Percentiles rank a stretch among this genome's conserved stretches.
phyloP scores from a whole-genome alignment of 35 echinoderm and acorn worm species.

The Chiridota heheva region DNA sequence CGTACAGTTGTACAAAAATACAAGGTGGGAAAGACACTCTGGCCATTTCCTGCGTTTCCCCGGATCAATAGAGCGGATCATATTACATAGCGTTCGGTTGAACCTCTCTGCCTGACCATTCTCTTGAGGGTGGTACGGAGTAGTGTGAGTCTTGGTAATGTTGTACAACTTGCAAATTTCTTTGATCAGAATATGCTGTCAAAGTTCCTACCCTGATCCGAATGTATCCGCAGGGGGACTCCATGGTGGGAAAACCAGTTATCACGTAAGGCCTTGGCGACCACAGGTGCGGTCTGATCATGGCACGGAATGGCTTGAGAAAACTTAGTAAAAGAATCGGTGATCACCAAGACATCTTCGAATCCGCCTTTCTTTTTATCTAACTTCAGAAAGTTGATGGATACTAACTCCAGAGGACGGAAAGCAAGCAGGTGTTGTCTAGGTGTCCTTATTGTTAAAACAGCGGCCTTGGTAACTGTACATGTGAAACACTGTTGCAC shows the following conservation, averaged over 20 bases:
- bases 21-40: constrained; percentile 11
- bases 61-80: constrained; percentile 40
- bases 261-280: constrained; percentile 23
- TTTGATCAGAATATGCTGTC: constrained; percentile 50
- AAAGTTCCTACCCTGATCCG: constrained; percentile 57
- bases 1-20: constrained; percentile 47
- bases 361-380: constrained; percentile 34
- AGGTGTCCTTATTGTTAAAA: not conserved
- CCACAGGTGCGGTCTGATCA: constrained; percentile 30
- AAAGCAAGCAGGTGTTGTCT: constrained; percentile 38
- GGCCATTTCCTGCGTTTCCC: constrained; percentile 28
- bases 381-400: constrained; percentile 56
- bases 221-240: constrained; percentile 40
- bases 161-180: constrained; percentile 52
- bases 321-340: constrained; percentile 55
- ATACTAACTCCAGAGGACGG: constrained; percentile 46
- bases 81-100: constrained; percentile 43
- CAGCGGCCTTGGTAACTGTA: constrained; percentile 37
- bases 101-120: constrained; percentile 52
- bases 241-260: constrained; percentile 62
- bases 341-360: constrained; percentile 64
- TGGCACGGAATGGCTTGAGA: constrained; percentile 42
- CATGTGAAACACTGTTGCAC: constrained; percentile 42
- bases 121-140: constrained; percentile 40
- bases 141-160: constrained; percentile 27